These are phyloP conservation scores for Ptiloglossa arizonensis DNA, from an alignment of 1,140 invertebrate species.

Conservation along the genomic window DNA sequence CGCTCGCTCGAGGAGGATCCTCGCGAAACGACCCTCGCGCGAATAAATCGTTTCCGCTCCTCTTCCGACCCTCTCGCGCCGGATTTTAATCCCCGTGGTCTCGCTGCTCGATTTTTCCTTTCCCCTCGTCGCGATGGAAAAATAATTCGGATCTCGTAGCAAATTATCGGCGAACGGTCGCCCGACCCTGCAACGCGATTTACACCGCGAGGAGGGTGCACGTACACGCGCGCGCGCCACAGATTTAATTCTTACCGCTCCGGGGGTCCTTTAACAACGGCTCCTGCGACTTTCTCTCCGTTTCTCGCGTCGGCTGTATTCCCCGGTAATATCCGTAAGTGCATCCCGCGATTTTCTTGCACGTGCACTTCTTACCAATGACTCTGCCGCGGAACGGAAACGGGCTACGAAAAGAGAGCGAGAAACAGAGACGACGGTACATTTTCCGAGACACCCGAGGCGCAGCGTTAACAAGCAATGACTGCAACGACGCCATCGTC, in stretches of 20 bases:
- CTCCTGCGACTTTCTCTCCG: background rate
- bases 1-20: background rate
- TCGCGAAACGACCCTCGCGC: background rate
- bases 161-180: background rate
- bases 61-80: no score
- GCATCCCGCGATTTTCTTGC: slow-evolving; percentile 66
- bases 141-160: no score
- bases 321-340: slow-evolving; percentile 70
- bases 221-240: background rate
- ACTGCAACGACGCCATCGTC: slow-evolving; percentile 47
- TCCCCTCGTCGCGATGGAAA: no score
- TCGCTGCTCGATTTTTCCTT: no score
- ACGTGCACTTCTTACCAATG: slow-evolving; percentile 50
- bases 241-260: slow-evolving; percentile 33
- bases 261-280: background rate
- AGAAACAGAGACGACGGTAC: slow-evolving; percentile 2
- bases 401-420: background rate
- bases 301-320: slow-evolving; percentile 48
- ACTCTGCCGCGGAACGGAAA: slow-evolving; percentile 10
- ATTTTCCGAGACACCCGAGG: slow-evolving; percentile 59
- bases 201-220: background rate
- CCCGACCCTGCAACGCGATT: background rate
- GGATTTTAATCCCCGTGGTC: background rate
- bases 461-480: slow-evolving; percentile 66
- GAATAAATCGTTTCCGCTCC: background rate